Base-by-base conservation (phyloP, 2,888 invertebrate species). In the Zhuqinia jingwanae region DNA sequence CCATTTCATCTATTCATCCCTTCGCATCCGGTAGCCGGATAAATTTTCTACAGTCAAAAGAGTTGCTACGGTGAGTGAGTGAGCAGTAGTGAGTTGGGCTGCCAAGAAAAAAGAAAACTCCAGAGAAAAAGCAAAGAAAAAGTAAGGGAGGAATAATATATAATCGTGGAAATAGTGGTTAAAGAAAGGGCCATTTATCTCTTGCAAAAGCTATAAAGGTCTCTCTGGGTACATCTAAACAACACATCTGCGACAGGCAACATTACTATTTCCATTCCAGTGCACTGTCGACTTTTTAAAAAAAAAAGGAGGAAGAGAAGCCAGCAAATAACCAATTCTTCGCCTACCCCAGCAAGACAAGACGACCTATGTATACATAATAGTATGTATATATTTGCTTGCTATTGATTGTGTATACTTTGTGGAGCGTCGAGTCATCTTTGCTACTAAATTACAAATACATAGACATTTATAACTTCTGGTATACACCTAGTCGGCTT, bases 181-280 rank as follows among this genome's bases (percentile, higher is more conserved):
- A 60, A 15, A 60, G 53, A 25, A 25, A 60, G 58, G 13, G 2
- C 50, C 50, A 60, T 60, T 27, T 60, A 13, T 60, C 25, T 60
- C 11, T 50, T 13, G 27, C 1, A 60, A 60, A 60, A 25, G 58
- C 58, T 13, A 25, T 60, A 60, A 60, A 60, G n/a, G 20, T 25
- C 13, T 15, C 15, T 60, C 13, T 50, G 13, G 58, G 25, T 27
- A 60, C 13, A 6, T 25, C 20, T 25, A 2, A 22, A 60, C 58
- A 27, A 13, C 25, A 60, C 25, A 60, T 10, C 1, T 13, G 50
- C 36, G 36, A 8, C 36, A n/a, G 50, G 50, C n/a, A 50, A 15
- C 58, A 60, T 60, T 60, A 60, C 25, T 60, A 60, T 60, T 60
- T 60, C 58, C 58, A 60, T 60, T 27, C 58, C 58, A 27, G 25